These are phyloP conservation scores for Suillia variegata DNA, from an alignment of 2,888 invertebrate genomes.

Conservation along the genomic window DNA sequence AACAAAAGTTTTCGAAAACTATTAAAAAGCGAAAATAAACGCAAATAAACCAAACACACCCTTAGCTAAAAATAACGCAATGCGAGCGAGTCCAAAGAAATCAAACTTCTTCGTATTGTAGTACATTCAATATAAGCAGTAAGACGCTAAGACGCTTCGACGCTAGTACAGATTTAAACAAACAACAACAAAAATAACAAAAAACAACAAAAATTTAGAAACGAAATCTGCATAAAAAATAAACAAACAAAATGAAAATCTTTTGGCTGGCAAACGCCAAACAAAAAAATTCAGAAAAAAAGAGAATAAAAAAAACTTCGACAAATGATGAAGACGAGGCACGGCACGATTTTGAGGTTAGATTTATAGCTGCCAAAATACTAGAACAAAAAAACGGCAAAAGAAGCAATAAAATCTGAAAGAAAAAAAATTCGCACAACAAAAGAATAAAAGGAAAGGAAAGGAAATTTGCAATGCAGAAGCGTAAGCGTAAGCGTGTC, in stretches of 20 bases:
- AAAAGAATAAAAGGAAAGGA: conserved; percentile 15
- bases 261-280: neutral
- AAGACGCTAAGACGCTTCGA: conserved; percentile 31
- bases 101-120: neutral
- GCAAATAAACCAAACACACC: conserved; percentile 42
- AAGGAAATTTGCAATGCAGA: conserved; percentile 18
- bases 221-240: conserved; percentile 5
- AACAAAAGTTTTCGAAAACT: no score
- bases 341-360: conserved; percentile 37
- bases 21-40: conserved; percentile 36
- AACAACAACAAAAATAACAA: conserved; percentile 44
- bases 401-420: conserved; percentile 19
- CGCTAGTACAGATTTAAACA: no score
- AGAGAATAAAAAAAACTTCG: conserved; percentile 22
- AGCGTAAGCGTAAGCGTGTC: conserved; percentile 1
- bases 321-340: conserved; percentile 52
- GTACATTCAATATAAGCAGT: neutral
- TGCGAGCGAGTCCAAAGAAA: conserved; percentile 3
- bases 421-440: conserved; percentile 8
- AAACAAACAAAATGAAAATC: conserved; percentile 18
- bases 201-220: conserved; percentile 25
- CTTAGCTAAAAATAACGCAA: conserved; percentile 44
- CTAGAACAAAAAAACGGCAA: conserved; percentile 16
- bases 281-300: no score
- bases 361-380: conserved; percentile 36